Percentiles rank a stretch among this genome's conserved stretches.
Conservation (phyloP, 2,888 invertebrate genomes). For the Sipha maydis region DNA sequence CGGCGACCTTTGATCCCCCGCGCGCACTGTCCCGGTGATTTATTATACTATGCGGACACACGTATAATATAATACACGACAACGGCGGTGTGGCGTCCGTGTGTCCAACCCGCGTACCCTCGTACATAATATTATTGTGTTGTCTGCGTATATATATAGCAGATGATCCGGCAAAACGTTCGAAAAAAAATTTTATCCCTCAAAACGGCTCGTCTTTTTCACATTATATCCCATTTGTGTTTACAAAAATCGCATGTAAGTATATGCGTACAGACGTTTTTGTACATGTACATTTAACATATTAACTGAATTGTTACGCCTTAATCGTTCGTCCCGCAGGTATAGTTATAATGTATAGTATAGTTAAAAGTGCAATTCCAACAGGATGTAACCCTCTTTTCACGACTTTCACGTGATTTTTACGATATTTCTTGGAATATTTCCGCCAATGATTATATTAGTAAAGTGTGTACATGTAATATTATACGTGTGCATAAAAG, state of each 20-base stretch:
- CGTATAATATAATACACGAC: conserved; percentile 9
- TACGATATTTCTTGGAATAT: background rate
- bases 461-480: background rate
- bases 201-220: background rate
- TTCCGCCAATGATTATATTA: no score
- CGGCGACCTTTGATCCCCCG: conserved; percentile 59
- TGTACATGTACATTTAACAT: no score
- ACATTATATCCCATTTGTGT: background rate
- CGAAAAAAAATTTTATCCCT: background rate
- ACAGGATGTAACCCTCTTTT: background rate
- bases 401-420: background rate
- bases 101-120: conserved; percentile 7
- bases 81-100: conserved; percentile 33
- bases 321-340: no score
- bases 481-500: background rate
- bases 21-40: conserved; percentile 44
- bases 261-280: background rate
- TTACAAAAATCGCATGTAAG: background rate
- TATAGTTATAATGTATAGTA: background rate
- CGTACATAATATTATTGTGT: conserved; percentile 10
- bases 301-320: no score
- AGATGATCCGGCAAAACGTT: conserved; percentile 10
- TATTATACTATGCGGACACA: conserved; percentile 34
- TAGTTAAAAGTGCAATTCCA: background rate
- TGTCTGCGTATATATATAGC: background rate